Conservation (phyloP, 1,140 invertebrate species). For the Bradynema listronoti region DNA sequence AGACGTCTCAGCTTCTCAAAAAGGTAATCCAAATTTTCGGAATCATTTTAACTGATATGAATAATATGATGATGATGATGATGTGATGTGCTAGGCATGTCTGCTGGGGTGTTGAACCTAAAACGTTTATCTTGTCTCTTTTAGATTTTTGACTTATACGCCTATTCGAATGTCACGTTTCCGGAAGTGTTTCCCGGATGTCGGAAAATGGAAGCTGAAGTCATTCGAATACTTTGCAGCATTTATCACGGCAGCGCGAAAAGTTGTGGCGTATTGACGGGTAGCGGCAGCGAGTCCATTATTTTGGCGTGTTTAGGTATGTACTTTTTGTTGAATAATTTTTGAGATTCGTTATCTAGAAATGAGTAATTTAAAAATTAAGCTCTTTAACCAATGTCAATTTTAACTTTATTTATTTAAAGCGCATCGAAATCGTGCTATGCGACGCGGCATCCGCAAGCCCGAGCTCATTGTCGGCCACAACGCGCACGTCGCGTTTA, state of each 20-base stretch:
- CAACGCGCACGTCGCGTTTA: conserved; percentile 89
- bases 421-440: conserved; percentile 81
- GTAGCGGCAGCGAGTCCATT: conserved; percentile 46
- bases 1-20: too few species aligned
- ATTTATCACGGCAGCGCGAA: conserved; percentile 79
- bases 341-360: not conserved
- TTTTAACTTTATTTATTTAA: too few species aligned
- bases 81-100: too few species aligned
- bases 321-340: not conserved
- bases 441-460: conserved; percentile 70
- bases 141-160: conserved; percentile 41
- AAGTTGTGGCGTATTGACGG: conserved; percentile 75
- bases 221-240: conserved; percentile 76
- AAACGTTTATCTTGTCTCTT: conserved; percentile 7
- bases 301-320: conserved; percentile 50
- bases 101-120: too few species aligned
- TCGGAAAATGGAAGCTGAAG: conserved; percentile 96
- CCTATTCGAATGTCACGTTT: conserved; percentile 35
- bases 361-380: too few species aligned
- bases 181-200: conserved; percentile 65
- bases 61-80: too few species aligned
- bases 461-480: conserved; percentile 84
- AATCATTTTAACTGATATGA: too few species aligned
- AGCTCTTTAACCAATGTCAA: too few species aligned
- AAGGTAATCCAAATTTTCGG: too few species aligned